Evolutionary conservation across 2,888 invertebrate genomes (phyloP).

Genomic region (Apamea sordens): DNA sequence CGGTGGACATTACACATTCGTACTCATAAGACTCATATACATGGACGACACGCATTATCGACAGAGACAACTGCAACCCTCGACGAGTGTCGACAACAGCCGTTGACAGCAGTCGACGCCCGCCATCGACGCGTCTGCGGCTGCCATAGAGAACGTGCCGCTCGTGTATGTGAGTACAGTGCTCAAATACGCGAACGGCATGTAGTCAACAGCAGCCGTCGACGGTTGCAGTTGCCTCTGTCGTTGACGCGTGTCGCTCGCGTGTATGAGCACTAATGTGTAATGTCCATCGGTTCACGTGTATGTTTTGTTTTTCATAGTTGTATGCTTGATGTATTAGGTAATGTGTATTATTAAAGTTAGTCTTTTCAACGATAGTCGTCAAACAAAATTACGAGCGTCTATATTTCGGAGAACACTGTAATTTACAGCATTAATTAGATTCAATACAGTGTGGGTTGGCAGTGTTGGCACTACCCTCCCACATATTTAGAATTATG

Average conservation of each 20-base stretch:
- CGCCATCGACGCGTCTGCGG: too few relatives aligned
- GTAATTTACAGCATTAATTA: neutral
- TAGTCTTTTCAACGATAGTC: neutral
- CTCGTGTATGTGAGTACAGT: too few relatives aligned
- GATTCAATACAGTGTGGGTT: neutral
- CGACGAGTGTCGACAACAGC: too few relatives aligned
- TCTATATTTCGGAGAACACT: neutral
- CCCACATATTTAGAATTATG: slow-evolving; percentile 22
- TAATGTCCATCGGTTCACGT: neutral
- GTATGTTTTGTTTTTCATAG: neutral
- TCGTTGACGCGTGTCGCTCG: neutral
- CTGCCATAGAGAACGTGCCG: too few relatives aligned
- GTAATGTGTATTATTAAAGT: neutral
- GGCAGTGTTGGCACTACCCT: neutral
- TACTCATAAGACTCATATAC: too few relatives aligned
- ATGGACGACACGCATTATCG: neutral
- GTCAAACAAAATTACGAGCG: neutral
- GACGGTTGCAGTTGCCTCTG: neutral
- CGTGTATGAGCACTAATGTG: neutral
- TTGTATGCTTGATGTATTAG: neutral
- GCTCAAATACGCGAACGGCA: too few relatives aligned
- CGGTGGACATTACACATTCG: too few relatives aligned
- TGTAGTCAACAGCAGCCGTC: neutral
- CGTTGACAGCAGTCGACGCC: too few relatives aligned
- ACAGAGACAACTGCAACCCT: neutral